phyloP scores from a whole-genome alignment of 2,113 vertebrate species.

The Lates calcarifer region DNA sequence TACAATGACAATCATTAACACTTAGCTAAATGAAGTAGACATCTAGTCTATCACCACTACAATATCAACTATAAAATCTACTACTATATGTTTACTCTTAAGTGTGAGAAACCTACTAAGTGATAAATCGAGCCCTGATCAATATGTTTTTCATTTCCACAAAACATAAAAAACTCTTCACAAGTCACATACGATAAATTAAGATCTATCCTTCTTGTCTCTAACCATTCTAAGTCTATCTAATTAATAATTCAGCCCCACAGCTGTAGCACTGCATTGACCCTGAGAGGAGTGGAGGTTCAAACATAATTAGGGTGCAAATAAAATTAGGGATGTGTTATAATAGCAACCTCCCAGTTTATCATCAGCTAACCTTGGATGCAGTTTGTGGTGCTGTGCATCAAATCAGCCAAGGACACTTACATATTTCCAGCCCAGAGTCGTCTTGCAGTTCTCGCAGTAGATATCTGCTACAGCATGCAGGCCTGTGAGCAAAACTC shows the following conservation, averaged over 20 bases:
- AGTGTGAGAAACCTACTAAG: no score
- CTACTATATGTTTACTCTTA: neutral
- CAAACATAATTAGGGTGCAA: constrained; percentile 59
- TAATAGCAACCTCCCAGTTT: constrained; percentile 47
- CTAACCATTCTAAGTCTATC: constrained; percentile 3
- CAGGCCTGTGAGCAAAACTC: constrained; percentile 95
- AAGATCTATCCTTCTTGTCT: constrained; percentile 9
- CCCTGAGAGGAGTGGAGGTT: constrained; percentile 20
- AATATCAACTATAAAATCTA: neutral
- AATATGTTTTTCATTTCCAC: neutral
- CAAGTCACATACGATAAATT: neutral
- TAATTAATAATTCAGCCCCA: constrained; percentile 21
- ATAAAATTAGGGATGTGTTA: constrained; percentile 53
- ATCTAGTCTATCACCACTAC: neutral
- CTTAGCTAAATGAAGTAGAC: neutral
- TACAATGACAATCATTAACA: neutral
- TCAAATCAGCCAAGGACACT: constrained; percentile 72
- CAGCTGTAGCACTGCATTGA: constrained; percentile 26
- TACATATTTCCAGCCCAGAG: constrained; percentile 99
- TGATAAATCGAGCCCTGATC: neutral
- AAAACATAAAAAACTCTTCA: neutral
- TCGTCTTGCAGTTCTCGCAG: constrained; percentile 99
- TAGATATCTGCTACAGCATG: constrained; percentile 99
- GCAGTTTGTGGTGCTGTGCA: constrained; percentile 29
- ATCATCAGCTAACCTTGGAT: constrained; percentile 45